Conservation (phyloP, 2,113 vertebrate species). For the Scatophagus argus region DNA sequence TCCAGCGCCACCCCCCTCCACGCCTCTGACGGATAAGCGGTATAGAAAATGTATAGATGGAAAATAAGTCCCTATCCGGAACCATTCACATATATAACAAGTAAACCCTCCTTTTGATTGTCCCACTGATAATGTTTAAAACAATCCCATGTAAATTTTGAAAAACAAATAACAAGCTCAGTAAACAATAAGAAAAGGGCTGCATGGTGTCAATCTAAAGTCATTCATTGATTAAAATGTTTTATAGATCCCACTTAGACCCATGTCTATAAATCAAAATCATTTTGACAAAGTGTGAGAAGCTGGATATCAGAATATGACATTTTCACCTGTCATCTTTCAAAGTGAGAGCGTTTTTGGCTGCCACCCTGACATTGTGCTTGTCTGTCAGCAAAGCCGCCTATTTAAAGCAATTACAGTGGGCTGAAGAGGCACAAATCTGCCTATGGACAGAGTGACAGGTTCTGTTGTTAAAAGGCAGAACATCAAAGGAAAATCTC, state of each 20-base stretch:
- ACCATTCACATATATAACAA: no score
- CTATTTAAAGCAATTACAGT: conserved; percentile 42
- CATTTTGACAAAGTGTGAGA: conserved; percentile 5
- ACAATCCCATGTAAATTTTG: background rate
- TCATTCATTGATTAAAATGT: background rate
- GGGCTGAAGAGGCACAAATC: conserved; percentile 21
- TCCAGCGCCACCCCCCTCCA: no score
- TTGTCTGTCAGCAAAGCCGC: background rate
- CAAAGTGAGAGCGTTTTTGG: background rate
- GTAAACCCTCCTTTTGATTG: no score
- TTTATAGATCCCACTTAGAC: accelerated
- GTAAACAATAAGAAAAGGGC: background rate
- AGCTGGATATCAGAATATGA: background rate
- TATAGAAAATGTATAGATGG: no score
- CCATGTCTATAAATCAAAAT: no score
- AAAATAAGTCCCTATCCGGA: no score
- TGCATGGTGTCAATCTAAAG: background rate
- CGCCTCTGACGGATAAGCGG: no score
- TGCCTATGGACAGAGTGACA: conserved; percentile 21
- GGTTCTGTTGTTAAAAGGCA: conserved; percentile 9
- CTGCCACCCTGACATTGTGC: background rate
- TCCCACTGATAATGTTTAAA: no score
- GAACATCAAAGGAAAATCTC: conserved; percentile 40
- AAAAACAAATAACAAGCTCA: background rate
- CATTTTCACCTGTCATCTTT: conserved; percentile 5